A percentile compares a stretch with the other conserved stretches of the same genome.
phyloP scores from a whole-genome alignment of 2,797 vertebrate genomes.

The Sebastes hopkinsi region DNA sequence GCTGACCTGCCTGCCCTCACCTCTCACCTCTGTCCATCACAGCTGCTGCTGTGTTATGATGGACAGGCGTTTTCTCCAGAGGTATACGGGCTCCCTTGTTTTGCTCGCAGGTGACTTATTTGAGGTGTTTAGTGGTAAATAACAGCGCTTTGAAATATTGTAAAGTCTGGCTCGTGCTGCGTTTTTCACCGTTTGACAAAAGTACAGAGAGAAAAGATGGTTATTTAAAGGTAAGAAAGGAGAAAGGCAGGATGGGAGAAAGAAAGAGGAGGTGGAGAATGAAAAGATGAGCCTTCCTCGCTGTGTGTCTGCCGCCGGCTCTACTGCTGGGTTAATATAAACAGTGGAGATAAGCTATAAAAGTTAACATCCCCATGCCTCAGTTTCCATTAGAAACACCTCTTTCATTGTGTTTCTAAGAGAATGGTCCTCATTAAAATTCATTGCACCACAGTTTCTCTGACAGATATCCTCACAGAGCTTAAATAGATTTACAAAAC shows the following conservation, averaged over 20 bases:
- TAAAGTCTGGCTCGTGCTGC: conserved; percentile 7
- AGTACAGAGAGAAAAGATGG: neutral
- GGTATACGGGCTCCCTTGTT: neutral
- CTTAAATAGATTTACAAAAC: conserved; percentile 53
- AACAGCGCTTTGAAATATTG: conserved; percentile 22
- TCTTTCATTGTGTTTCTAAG: conserved; percentile 47
- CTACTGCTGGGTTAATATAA: conserved; percentile 43
- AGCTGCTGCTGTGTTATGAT: conserved; percentile 44
- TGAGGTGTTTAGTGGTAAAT: conserved; percentile 7
- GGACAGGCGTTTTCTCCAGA: conserved; percentile 41
- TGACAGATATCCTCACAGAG: conserved; percentile 40
- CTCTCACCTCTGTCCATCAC: conserved; percentile 62
- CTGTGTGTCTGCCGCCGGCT: conserved; percentile 28
- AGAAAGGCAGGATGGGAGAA: neutral
- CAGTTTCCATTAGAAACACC: conserved; percentile 56
- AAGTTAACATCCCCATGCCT: conserved; percentile 55
- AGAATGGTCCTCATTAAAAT: conserved; percentile 65
- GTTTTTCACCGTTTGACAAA: neutral
- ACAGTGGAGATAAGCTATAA: conserved; percentile 56
- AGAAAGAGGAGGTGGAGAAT: neutral
- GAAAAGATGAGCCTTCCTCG: conserved; percentile 4
- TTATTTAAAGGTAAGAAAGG: neutral
- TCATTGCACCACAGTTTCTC: conserved; percentile 49
- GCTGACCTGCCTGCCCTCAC: conserved; percentile 49
- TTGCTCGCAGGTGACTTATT: conserved; percentile 34